Evolutionary conservation across 2,113 vertebrate genomes (phyloP), one percentile per base, ranked within the genome.

Genomic region (Sphaerodactylus townsendi): DNA sequence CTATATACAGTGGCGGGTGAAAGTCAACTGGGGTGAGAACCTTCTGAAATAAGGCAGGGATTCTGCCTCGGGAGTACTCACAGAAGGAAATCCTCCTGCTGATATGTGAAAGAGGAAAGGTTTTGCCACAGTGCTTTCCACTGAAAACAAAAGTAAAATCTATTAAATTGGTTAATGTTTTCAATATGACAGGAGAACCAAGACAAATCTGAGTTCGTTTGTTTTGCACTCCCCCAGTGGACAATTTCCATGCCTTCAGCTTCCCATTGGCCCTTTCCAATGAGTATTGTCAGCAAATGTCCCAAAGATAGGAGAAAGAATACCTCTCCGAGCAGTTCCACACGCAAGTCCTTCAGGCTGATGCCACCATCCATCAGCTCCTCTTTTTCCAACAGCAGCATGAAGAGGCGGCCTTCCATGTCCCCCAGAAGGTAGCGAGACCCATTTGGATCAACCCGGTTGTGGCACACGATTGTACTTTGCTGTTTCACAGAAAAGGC

Each of bases 381-480:
- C 92, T 99, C 99, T 90, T 99, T 99, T 96, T 99, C 99, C 95
- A 99, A 87, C 7, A 99, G 96, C 87, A 99, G 95, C 99, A 99
- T 99, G 93, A 99, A 99, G 50, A 99, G 97, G 0, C 98, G 95
- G 0, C 99, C 99, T 87, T 99, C 99, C 98, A 99, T 99, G 94
- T 99, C 99, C 1, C 99, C 99, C 92, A 99, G 95, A 88, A 99
- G 92, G 85, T 99, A 99, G 4, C 99, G 97, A 0, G 98, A 99
- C 25, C 98, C 99, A 0, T 99, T 99, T 65, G 98, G 98, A 92
- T 99, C 99, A 90, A 99, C 99, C 0, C 99, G 98, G 91, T 99
- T 99, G 91, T 99, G 99, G 91, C 98, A 99, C 82, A 99, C 98
- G 0, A 99, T 99, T 0, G 98, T 99, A 84, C 98, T 99, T 99